Evolutionary conservation across 2,113 vertebrate species (phyloP).

Genomic region (Vombatus ursinus): DNA sequence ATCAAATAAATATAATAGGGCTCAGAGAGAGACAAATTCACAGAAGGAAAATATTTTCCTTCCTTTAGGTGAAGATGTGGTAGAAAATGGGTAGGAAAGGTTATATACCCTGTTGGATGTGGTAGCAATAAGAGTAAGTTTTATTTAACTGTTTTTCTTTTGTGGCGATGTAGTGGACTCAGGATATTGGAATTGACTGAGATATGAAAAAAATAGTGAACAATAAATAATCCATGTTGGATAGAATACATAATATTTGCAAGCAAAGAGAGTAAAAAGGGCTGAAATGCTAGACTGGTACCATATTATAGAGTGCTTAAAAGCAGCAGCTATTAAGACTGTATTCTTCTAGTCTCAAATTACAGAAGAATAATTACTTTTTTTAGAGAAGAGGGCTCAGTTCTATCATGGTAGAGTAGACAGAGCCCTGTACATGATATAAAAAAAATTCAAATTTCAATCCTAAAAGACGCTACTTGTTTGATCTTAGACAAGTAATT

Average conservation of each 20-base stretch:
- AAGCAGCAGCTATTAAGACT: neutral
- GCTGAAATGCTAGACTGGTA: neutral
- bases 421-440: neutral
- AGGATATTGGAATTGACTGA: neutral
- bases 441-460: neutral
- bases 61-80: neutral
- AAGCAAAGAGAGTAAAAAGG: neutral
- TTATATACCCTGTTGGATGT: neutral
- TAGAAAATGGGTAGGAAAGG: neutral
- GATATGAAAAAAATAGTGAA: neutral
- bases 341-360: neutral
- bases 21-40: neutral
- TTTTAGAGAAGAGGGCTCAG: neutral
- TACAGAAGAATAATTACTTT: neutral
- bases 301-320: neutral
- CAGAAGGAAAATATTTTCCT: neutral
- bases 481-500: neutral
- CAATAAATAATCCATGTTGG: neutral
- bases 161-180: neutral
- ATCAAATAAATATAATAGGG: neutral
- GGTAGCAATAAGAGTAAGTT: neutral
- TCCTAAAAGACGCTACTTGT: neutral
- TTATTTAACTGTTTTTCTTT: neutral
- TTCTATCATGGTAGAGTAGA: neutral
- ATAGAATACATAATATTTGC: neutral